Evolutionary conservation across 2,797 vertebrate species (phyloP).

Genomic region (Myotis vivesi): DNA sequence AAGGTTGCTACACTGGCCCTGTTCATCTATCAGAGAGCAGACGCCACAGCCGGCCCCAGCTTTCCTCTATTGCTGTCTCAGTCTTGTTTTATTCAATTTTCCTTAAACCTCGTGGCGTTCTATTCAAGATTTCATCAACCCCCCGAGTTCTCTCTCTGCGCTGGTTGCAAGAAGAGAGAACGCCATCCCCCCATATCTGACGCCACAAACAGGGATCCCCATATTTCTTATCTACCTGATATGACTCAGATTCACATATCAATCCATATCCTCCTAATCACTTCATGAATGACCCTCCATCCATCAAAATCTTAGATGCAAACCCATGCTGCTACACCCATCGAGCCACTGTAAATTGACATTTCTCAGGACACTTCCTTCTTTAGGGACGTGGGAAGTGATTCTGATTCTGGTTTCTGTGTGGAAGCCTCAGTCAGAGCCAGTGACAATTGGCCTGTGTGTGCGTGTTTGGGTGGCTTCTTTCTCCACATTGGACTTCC

Average conservation of each 20-base stretch:
- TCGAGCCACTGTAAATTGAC: rapidly evolving
- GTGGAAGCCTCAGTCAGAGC: not conserved
- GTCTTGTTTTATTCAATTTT: too few species aligned
- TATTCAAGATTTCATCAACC: too few species aligned
- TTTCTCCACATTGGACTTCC: not conserved
- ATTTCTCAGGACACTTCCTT: not conserved
- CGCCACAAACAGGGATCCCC: too few species aligned
- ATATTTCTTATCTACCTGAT: not conserved
- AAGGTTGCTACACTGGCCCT: too few species aligned
- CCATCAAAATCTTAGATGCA: not conserved
- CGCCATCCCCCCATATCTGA: too few species aligned
- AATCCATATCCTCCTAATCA: slow-evolving; percentile 11
- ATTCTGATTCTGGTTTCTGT: not conserved
- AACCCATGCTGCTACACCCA: rapidly evolving
- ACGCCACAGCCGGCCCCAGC: too few species aligned
- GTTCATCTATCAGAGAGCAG: too few species aligned
- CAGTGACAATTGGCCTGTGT: not conserved
- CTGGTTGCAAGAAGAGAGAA: too few species aligned
- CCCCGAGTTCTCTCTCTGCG: too few species aligned
- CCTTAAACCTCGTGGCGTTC: too few species aligned
- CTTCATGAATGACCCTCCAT: not conserved
- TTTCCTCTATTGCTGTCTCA: too few species aligned
- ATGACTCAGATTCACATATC: not conserved
- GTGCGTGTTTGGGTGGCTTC: not conserved
- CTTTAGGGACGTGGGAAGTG: not conserved